A percentile compares a stretch with the other conserved stretches of the same genome.
phyloP scores from a whole-genome alignment of 2,888 invertebrate genomes.

The Drosophila barbarae region DNA sequence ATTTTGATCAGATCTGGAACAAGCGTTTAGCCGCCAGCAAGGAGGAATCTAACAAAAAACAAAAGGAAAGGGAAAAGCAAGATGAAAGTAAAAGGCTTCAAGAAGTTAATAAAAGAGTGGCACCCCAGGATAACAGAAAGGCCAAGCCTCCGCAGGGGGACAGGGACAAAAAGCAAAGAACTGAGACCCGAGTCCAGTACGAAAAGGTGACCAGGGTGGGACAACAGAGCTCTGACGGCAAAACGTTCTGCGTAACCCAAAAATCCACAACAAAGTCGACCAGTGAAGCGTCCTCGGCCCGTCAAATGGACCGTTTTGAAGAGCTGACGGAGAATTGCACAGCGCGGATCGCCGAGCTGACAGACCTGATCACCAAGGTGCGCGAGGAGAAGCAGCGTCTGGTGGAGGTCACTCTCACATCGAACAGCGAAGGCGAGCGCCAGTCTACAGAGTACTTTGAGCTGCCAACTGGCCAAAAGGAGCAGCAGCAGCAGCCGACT shows the following conservation, averaged over 20 bases:
- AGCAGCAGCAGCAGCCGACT: background rate
- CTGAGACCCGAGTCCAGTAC: background rate
- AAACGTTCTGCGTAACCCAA: background rate
- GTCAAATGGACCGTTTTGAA: conserved; percentile 79
- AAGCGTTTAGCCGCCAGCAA: conserved; percentile 40
- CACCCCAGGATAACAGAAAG: background rate
- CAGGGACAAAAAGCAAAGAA: background rate
- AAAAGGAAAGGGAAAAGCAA: background rate
- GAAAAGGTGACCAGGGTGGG: background rate
- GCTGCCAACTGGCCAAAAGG: conserved; percentile 58
- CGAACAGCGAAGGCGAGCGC: conserved; percentile 75
- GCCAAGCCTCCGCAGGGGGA: background rate
- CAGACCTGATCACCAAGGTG: conserved; percentile 82
- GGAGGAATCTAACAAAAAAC: background rate
- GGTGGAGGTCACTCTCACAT: conserved; percentile 79
- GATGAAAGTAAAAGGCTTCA: background rate
- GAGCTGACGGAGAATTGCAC: conserved; percentile 82
- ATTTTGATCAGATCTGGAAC: conserved; percentile 72
- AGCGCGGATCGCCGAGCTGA: conserved; percentile 82
- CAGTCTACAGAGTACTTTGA: conserved; percentile 79
- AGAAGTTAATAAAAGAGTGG: background rate
- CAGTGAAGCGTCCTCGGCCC: conserved; percentile 14
- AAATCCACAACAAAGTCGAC: conserved; percentile 7
- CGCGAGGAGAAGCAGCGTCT: conserved; percentile 82
- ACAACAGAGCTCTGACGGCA: background rate